phyloP scores from a whole-genome alignment of 2,113 vertebrate genomes.

The Sinocyclocheilus grahami region DNA sequence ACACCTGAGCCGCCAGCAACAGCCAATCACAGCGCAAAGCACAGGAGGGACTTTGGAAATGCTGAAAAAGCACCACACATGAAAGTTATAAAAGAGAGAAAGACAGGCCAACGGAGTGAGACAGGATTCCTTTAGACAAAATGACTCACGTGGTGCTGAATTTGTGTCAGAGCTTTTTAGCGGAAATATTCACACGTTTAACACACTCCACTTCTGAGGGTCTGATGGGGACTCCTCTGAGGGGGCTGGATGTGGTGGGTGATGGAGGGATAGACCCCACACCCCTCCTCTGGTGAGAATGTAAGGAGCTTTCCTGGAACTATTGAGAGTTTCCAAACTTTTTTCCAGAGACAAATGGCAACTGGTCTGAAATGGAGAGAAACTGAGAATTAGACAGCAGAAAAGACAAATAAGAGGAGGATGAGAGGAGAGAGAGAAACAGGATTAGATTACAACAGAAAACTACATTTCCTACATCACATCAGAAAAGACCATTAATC shows the following conservation, averaged over 20 bases:
- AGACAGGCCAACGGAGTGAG: conserved; percentile 2
- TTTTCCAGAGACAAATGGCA: conserved; percentile 8
- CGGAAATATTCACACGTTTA: conserved; percentile 10
- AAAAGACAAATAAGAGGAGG: conserved; percentile 38
- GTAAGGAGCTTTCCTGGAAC: conserved; percentile 22
- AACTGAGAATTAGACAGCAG: background rate
- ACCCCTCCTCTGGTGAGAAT: background rate
- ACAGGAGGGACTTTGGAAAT: conserved; percentile 1
- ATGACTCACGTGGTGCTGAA: background rate
- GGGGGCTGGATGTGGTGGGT: background rate
- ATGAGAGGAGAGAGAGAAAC: conserved; percentile 21
- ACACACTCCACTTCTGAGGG: background rate
- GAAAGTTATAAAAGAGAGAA: background rate
- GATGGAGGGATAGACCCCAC: background rate
- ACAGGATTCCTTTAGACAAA: background rate
- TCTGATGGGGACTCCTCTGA: conserved; percentile 1
- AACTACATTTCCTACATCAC: conserved; percentile 27
- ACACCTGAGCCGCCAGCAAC: background rate
- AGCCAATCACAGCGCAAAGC: conserved; percentile 37
- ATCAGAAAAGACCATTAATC: background rate
- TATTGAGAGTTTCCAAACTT: background rate
- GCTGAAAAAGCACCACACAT: conserved; percentile 3
- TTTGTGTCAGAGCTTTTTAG: conserved; percentile 8
- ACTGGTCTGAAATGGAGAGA: background rate
- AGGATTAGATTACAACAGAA: conserved; percentile 7